Evolutionary conservation across 2,113 vertebrate species (phyloP).

Genomic region (Paedocypris sp.): DNA sequence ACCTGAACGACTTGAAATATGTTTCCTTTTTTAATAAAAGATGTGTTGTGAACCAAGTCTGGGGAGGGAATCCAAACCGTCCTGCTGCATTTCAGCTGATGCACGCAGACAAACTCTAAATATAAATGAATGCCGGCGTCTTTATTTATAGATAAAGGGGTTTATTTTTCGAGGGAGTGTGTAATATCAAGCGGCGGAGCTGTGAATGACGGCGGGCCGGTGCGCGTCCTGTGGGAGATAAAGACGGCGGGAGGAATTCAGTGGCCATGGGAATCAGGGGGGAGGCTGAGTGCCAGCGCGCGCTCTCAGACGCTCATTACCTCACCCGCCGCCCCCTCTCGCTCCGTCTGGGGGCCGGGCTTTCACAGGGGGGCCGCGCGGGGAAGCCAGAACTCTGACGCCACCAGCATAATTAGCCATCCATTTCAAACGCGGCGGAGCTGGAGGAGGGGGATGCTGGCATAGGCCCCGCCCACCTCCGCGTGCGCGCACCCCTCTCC

Average conservation of each 20-base stretch:
- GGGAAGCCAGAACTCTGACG: constrained; percentile 28
- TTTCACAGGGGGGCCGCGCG: constrained; percentile 19
- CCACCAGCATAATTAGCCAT: constrained; percentile 36
- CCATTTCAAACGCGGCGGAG: constrained; percentile 24
- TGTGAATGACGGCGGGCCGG: background rate
- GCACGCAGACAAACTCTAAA: background rate
- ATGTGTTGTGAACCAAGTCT: too few relatives aligned
- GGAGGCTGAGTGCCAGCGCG: constrained; percentile 9
- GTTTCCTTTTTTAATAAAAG: too few relatives aligned
- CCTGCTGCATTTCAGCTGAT: background rate
- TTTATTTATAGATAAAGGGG: background rate
- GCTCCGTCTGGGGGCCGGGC: constrained; percentile 23
- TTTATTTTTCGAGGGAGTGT: background rate
- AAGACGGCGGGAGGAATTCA: constrained; percentile 20
- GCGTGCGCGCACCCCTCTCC: background rate
- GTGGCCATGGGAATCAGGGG: constrained; percentile 22
- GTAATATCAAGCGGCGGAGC: background rate
- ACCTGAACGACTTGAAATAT: too few relatives aligned
- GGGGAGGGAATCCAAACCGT: background rate
- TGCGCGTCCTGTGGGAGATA: background rate
- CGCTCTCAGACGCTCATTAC: constrained; percentile 10
- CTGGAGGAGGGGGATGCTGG: constrained; percentile 26
- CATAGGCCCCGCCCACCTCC: constrained; percentile 1
- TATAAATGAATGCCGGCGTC: background rate
- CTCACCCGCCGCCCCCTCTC: constrained; percentile 16